phyloP scores from a whole-genome alignment of 2,797 vertebrate species.

The Enteromius argenteus region DNA sequence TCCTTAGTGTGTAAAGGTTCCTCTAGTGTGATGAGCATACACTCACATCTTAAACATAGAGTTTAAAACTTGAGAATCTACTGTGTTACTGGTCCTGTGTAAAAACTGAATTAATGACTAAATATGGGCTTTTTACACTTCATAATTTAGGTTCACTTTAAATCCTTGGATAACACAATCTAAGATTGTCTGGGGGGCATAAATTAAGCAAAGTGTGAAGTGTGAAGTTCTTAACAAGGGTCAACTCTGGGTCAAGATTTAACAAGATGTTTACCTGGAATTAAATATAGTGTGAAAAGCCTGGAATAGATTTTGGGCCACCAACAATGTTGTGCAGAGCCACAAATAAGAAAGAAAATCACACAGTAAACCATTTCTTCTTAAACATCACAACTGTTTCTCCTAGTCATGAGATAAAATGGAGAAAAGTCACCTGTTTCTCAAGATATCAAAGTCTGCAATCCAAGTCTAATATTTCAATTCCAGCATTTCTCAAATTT shows the following conservation, averaged over 20 bases:
- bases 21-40: background rate
- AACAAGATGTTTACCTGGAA: background rate
- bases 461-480: background rate
- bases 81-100: background rate
- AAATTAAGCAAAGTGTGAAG: background rate
- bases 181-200: background rate
- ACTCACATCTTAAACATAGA: background rate
- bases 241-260: background rate
- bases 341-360: background rate
- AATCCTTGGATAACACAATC: background rate
- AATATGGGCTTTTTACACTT: background rate
- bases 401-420: background rate
- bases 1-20: conserved; percentile 19
- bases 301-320: background rate
- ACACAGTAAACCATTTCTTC: background rate
- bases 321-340: background rate
- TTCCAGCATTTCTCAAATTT: background rate
- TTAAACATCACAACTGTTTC: background rate
- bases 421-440: background rate
- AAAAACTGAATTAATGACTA: background rate
- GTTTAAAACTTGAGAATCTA: conserved; percentile 10
- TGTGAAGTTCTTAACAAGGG: background rate
- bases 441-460: background rate
- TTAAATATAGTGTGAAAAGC: background rate
- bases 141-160: background rate